Evolutionary conservation across 2,113 vertebrate genomes (phyloP), one percentile per base, ranked within the genome.

Genomic region (Xiphias gladius): DNA sequence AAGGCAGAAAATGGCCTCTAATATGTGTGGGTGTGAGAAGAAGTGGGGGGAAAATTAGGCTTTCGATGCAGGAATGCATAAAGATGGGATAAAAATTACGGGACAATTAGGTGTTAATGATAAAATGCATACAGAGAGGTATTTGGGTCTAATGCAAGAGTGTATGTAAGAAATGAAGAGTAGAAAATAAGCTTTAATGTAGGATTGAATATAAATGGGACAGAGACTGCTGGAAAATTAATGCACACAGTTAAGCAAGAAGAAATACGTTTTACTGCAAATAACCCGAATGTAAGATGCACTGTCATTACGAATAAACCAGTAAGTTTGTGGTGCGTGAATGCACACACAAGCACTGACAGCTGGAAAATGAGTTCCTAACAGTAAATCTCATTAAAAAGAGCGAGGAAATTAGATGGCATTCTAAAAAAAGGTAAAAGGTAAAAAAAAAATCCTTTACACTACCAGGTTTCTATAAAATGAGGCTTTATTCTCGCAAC

Each of bases 1-100:
- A 19, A 16, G 39, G 41, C 4, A 19, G 82, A 75, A 87, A 88
- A 81, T 82, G 65, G 87, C 54, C 74, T 83, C 86, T 74, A 90
- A 85, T 85, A 24, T 35, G 71, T 28, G 69, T 19, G 28, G 41
- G 54, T 10, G 77, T 41, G 57, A 59, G 65, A 26, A 54, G 78
- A n/a, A n/a, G 35, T 9, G 58, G 62, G 41, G 71, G 76, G 4
- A 22, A 22, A 52, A 73, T 50, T 30, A 73, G 84, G 74, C 1
- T 67, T 80, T 73, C 76, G 79, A 82, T 12, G 58, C 62, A 65
- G 35, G 59, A 32, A 64, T 58, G 78, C 71, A 73, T 24, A 77
- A n/a, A 73, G 81, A 87, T 41, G 55, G 76, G 55, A 41, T 26
- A 22, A 63, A 65, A 22, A 86, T 80, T 70, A 83, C 67, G 39